Evolutionary conservation across 2,888 invertebrate genomes (phyloP), one percentile per base, ranked within the genome.

Genomic region (Cheilosia variabilis): DNA sequence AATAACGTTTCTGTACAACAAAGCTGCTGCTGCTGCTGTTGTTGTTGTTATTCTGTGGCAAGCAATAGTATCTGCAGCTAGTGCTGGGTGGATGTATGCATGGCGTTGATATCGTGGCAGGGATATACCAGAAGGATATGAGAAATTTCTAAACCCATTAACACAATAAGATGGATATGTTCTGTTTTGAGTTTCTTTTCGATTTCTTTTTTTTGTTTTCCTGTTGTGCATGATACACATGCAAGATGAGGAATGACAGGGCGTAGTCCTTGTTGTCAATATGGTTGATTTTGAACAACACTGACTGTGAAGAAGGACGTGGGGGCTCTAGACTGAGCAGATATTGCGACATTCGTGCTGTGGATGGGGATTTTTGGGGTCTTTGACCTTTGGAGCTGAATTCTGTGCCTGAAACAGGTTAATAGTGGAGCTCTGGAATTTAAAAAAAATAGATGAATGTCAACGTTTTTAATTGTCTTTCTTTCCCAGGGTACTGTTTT

Each of bases 101-200:
- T 62, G 34, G 41, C 55, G 75, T 27, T 68, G 57, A 58, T 78
- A 68, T 45, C 76, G 34, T 50, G 37, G 55, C 57, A 60, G 65
- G 73, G 79, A 75, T 62, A 71, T 77, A 71, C 60, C 72, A 66
- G 68, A 86, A 76, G 80, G 84, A 81, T 86, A 81, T 86, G 86
- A 86, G 76, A 81, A 66, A 86, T 86, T 76, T 81, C 86, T 81
- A 81, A 86, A 71, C 86, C 86, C 72, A 81, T 86, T 81, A 86
- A 86, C 86, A 86, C 86, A 86, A 86, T 81, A 81, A 86, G 86
- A 86, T 81, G 86, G 81, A 86, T 83, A 63, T 76, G 68, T 68
- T 80, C 65, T 78, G 66, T 76, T 76, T 76, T 81, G 52, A 72
- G 66, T 55, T 77, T 60, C 60, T 63, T 73, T 73, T 58, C 9